Base-by-base conservation (phyloP, 2,888 invertebrate genomes). In the Atherix ibis region DNA sequence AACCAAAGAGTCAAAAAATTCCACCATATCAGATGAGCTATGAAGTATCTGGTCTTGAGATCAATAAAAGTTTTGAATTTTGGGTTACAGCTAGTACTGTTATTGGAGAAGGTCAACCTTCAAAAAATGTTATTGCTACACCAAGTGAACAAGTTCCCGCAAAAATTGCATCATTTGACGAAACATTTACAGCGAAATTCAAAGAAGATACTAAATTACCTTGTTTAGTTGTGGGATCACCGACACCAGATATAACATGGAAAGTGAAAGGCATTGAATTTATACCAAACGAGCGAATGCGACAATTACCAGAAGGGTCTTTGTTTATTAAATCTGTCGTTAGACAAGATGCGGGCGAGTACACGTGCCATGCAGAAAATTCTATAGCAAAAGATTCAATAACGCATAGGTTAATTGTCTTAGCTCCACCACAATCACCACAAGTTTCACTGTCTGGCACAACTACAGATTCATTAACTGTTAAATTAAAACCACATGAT, bases 11-110 rank as follows among this genome's bases (percentile, higher is more conserved):
- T 32, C 80, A 79, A 48, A 82, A 81, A 65, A 77, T 78, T 34
- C 76, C 79, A 25, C 79, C 85, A 13, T 78, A 81, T 44, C 80
- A 87, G 64, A 76, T 88, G 54, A 88, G 82, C 51, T 84, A 81
- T 55, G 85, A 89, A 51, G 83, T 89, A 10, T 78, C 78, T 17
- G 82, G 81, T 44, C 62, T 94, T 48, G 82, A 82, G 48, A 71
- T 73, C 52, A 76, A 79, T 44, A 74, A 79, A 41, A 78, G 83
- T 37, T 91, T 89, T 53, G 85, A 88, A 59, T 92, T 92, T 64
- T 88, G 88, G 82, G 89, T 92, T 1, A 88, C 89, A 4, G 92
- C 91, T 26, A 87, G 83, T 41, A 94, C 92, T 1, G 82, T 82
- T 45, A 88, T 91, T 52, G 92, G 92, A 2, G 91, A 92, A 67